A percentile compares a stretch with the other conserved stretches of the same genome.
Evolutionary conservation across 1,140 invertebrate genomes (phyloP).

Genomic region (Heterodera schachtii): DNA sequence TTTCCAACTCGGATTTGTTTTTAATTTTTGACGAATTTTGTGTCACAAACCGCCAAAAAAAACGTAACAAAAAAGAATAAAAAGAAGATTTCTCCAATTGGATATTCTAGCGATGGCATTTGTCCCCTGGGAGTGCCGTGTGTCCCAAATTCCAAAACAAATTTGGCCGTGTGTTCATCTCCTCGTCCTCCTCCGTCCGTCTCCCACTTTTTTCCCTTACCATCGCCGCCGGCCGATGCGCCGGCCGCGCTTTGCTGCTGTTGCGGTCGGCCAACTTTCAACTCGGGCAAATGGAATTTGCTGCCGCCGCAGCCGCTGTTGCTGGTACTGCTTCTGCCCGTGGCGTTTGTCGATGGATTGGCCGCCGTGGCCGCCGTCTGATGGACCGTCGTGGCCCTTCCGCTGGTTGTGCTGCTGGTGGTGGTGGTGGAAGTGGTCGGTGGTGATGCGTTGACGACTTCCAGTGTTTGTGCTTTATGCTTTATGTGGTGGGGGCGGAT

Average conservation of each 20-base stretch:
- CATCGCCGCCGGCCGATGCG: not conserved
- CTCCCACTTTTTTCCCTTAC: too few relatives aligned
- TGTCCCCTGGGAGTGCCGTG: not conserved
- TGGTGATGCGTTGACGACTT: slow-evolving; percentile 34
- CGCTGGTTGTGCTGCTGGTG: not conserved
- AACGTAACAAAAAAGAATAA: too few relatives aligned
- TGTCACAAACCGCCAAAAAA: not conserved
- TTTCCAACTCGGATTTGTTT: too few relatives aligned
- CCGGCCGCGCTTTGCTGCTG: slow-evolving; percentile 4
- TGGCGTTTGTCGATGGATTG: not conserved
- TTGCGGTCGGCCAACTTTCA: slow-evolving; percentile 22
- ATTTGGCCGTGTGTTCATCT: too few relatives aligned
- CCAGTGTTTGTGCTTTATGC: slow-evolving; percentile 28
- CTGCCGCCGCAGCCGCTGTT: not conserved
- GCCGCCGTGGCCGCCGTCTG: not conserved
- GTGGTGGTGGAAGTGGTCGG: not conserved
- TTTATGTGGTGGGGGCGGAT: not conserved
- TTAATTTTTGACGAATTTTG: too few relatives aligned
- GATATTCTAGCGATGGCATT: not conserved
- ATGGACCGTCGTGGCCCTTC: slow-evolving; percentile 13
- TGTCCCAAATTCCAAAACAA: too few relatives aligned
- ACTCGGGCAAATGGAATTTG: slow-evolving; percentile 32
- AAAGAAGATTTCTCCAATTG: slow-evolving; percentile 6
- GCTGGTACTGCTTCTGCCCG: too few relatives aligned
- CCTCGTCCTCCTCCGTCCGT: too few relatives aligned